phyloP scores from a whole-genome alignment of 2,113 vertebrate genomes.

The Scomber scombrus region DNA sequence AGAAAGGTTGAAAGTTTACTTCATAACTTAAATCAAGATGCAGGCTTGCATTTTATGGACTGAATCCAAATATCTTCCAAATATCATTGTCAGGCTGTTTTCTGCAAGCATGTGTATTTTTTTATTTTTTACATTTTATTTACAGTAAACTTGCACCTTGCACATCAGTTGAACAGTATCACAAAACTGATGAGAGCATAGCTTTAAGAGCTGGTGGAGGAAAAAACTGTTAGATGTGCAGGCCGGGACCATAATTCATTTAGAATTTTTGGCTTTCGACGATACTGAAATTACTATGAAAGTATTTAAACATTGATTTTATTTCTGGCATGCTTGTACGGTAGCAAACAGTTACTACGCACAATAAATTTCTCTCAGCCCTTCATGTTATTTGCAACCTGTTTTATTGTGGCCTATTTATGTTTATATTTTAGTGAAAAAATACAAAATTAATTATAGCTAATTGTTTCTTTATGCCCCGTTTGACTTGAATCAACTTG shows the following conservation, averaged over 20 bases:
- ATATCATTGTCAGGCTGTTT: too few relatives aligned
- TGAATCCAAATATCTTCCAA: too few relatives aligned
- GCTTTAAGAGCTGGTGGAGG: not conserved
- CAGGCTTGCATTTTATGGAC: not conserved
- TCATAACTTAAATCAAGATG: too few relatives aligned
- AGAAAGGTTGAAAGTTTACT: too few relatives aligned
- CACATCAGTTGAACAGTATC: not conserved
- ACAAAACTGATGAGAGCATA: not conserved
- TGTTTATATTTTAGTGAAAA: conserved; percentile 24
- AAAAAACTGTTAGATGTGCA: not conserved
- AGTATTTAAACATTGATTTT: conserved; percentile 5
- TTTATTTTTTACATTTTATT: too few relatives aligned
- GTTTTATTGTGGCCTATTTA: not conserved
- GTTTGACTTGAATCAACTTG: conserved; percentile 28
- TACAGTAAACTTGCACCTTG: not conserved
- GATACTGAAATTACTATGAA: not conserved
- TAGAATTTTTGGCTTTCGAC: not conserved
- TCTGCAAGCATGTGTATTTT: too few relatives aligned
- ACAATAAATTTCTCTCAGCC: not conserved
- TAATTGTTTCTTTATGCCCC: conserved; percentile 40
- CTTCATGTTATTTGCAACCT: conserved; percentile 7
- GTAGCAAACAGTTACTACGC: not conserved
- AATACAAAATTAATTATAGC: conserved; percentile 29
- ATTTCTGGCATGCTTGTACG: conserved; percentile 15
- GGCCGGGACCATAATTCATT: not conserved